Conservation (phyloP, 2,888 invertebrate genomes). For the Drosophila limbata region DNA sequence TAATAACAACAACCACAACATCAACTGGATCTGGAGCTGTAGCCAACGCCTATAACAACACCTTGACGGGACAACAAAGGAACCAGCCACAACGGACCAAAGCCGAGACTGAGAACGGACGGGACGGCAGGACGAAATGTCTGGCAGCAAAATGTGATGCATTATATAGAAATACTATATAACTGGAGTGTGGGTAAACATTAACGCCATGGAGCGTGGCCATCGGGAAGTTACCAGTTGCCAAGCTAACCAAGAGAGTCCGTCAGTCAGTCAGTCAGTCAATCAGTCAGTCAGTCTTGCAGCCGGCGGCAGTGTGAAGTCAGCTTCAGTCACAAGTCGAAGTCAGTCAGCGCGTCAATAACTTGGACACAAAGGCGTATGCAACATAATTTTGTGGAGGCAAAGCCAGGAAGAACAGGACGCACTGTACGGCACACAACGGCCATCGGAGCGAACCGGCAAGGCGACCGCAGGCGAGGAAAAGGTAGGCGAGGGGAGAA, state of each 20-base stretch:
- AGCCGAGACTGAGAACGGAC: constrained; percentile 2
- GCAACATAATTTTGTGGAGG: constrained; percentile 49
- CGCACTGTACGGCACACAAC: constrained; percentile 44
- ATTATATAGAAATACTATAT: constrained; percentile 58
- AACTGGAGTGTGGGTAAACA: constrained; percentile 52
- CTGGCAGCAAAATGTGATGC: constrained; percentile 63
- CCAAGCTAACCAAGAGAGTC: constrained; percentile 9
- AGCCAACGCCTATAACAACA: constrained; percentile 63
- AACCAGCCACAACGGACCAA: constrained; percentile 6
- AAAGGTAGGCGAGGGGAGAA: not conserved
- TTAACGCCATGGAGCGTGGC: constrained; percentile 65
- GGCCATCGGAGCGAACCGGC: constrained; percentile 39
- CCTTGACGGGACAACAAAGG: constrained; percentile 59
- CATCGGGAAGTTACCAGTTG: constrained; percentile 64
- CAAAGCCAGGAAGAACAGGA: constrained; percentile 24
- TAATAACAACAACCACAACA: constrained; percentile 27
- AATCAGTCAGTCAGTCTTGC: constrained; percentile 31
- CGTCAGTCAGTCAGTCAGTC: not conserved
- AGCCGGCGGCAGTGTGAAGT: constrained; percentile 42
- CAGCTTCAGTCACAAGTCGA: constrained; percentile 28
- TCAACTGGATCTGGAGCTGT: constrained; percentile 12
- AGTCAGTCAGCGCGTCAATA: constrained; percentile 67
- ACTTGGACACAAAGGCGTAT: constrained; percentile 59
- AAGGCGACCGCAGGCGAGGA: constrained; percentile 26
- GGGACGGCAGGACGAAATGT: constrained; percentile 23